A percentile compares a stretch with the other conserved stretches of the same genome.
Conservation (phyloP, 2,797 vertebrate species). For the Mormyrus hasselquistii region DNA sequence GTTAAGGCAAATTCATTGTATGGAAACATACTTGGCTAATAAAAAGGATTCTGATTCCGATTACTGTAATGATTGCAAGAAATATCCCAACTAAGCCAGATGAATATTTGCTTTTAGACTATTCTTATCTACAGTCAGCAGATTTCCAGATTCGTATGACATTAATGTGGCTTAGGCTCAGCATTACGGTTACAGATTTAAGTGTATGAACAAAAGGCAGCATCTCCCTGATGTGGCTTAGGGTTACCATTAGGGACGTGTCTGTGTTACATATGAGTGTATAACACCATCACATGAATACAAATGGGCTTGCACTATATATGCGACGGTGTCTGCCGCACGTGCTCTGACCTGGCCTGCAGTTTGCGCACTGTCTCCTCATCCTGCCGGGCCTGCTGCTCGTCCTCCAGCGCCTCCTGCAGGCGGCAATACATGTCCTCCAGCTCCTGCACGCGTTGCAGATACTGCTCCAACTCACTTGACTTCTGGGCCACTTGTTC, state of each 20-base stretch:
- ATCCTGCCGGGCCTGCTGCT: constrained; percentile 81
- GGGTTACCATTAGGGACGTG: neutral
- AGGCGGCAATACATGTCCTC: constrained; percentile 87
- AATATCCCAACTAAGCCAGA: neutral
- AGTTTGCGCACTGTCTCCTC: constrained; percentile 84
- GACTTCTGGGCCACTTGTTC: constrained; percentile 92
- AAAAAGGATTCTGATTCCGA: too few relatives aligned
- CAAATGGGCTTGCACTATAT: neutral
- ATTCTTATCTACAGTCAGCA: neutral
- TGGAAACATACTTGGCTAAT: too few relatives aligned
- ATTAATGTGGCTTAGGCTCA: neutral
- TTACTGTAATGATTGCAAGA: neutral
- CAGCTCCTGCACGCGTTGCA: constrained; percentile 81
- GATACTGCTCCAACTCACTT: constrained; percentile 86
- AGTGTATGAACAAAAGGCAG: neutral
- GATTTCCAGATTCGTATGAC: neutral
- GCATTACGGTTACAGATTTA: neutral
- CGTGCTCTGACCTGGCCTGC: constrained; percentile 71
- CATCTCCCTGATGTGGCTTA: neutral
- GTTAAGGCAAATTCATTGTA: neutral
- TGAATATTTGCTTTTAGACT: neutral
- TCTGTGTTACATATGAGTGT: neutral
- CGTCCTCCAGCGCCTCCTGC: constrained; percentile 86
- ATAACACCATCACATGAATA: neutral
- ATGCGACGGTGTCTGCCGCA: neutral